phyloP scores from a whole-genome alignment of 2,888 invertebrate genomes.

The Phymatocera aterrima region DNA sequence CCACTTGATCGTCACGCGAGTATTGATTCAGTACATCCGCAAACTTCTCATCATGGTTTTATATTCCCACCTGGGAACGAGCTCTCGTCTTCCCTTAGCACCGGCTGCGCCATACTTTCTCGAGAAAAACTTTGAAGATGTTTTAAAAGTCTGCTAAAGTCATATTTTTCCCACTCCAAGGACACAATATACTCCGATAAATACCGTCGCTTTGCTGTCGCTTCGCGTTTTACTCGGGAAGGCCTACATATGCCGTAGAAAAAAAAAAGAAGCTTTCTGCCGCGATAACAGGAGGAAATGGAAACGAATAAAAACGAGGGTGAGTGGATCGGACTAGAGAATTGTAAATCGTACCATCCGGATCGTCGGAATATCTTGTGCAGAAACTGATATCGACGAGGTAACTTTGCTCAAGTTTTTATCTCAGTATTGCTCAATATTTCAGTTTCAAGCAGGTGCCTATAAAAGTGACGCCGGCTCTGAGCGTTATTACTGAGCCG shows the following conservation, averaged over 20 bases:
- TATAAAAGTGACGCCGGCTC: background rate
- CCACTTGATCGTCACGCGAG: background rate
- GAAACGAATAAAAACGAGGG: too few relatives aligned
- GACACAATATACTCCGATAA: too few relatives aligned
- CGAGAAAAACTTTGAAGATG: background rate
- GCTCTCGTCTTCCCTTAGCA: background rate
- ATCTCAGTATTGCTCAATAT: background rate
- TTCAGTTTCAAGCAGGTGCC: background rate
- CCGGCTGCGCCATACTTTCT: background rate
- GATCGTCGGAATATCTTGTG: slow-evolving; percentile 7
- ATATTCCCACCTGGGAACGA: slow-evolving; percentile 23
- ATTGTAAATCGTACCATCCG: background rate
- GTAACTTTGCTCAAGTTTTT: slow-evolving; percentile 10
- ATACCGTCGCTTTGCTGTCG: too few relatives aligned
- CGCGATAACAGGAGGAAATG: too few relatives aligned
- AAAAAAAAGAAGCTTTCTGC: too few relatives aligned
- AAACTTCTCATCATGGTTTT: background rate
- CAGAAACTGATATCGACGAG: slow-evolving; percentile 32
- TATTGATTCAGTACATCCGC: slow-evolving; percentile 18
- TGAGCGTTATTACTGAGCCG: slow-evolving; percentile 35
- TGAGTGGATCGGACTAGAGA: background rate
- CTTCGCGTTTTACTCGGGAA: too few relatives aligned
- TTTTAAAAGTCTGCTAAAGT: slow-evolving; percentile 22
- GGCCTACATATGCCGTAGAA: too few relatives aligned
- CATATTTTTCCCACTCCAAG: background rate